Evolutionary conservation across 2,797 vertebrate genomes (phyloP), one percentile per base, ranked within the genome.

Genomic region (Limnodromus scolopaceus): DNA sequence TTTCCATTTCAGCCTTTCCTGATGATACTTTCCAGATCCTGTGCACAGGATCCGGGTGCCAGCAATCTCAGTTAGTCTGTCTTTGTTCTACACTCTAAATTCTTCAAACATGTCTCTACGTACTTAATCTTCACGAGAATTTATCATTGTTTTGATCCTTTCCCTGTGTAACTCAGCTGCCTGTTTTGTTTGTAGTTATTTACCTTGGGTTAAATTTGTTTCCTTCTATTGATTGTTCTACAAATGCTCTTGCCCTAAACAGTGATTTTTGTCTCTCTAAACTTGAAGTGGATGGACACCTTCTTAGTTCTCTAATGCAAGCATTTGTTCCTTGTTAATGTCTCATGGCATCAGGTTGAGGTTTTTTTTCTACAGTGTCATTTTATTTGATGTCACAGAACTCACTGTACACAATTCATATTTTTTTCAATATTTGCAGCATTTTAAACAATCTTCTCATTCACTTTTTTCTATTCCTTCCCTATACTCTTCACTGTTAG

Each of bases 1-100:
- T 87, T 79, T 46, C 51, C 45, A 20, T 70, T 95, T 79, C 70
- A 70, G 45, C 45, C 69, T 93, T 93, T 91, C n/a, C 70, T 92
- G 94, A 95, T 91, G 63, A 95, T 89, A 55, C 51, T 91, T 93
- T 94, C 94, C 96, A 95, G 95, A 94, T 87, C 93, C 66, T 66
- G 27, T 79, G 74, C 30, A 48, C n/a, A 77, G 74, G 39, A 81
- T 69, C 63, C 69, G 80, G 61, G 74, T 92, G 77, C 66, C 87
- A 87, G 57, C 53, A 83, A n/a, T 83, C 78, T 91, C 57, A 46
- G 48, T 87, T 55, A 46, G 71, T 76, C 58, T 72, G 55, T 61
- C 88, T 93, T 80, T 93, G 91, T 88, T 95, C 65, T 75, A 48
- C 58, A 60, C 75, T 70, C 78, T 85, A 49, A 83, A 78, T 87